A percentile compares a stretch with the other conserved stretches of the same genome.
phyloP scores from a whole-genome alignment of 2,888 invertebrate genomes.

The Tuta absoluta region DNA sequence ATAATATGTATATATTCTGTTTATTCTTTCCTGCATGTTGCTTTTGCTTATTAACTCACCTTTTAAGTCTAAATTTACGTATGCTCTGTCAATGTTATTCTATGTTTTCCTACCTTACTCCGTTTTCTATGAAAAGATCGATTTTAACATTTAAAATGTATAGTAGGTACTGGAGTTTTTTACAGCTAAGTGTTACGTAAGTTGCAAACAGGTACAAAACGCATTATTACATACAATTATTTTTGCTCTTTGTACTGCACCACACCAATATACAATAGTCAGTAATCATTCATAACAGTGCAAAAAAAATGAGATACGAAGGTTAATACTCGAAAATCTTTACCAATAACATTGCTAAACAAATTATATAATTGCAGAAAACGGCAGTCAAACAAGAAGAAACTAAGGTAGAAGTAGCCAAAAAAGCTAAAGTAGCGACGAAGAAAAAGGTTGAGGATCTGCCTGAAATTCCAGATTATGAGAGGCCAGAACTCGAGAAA shows the following conservation, averaged over 20 bases:
- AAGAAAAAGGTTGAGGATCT: slow-evolving; percentile 81
- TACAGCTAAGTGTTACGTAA: slow-evolving; percentile 12
- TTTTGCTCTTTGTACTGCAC: neutral
- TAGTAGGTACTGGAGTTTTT: neutral
- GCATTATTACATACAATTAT: neutral
- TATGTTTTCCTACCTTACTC: slow-evolving; percentile 11
- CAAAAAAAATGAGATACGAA: too few relatives aligned
- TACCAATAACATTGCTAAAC: slow-evolving; percentile 28
- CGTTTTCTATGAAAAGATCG: neutral
- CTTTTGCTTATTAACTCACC: slow-evolving; percentile 52
- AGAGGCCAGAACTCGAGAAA: slow-evolving; percentile 86
- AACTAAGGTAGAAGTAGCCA: slow-evolving; percentile 66
- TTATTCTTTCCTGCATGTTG: slow-evolving; percentile 59
- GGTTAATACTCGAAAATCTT: neutral
- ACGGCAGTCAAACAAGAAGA: slow-evolving; percentile 71
- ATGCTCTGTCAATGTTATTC: slow-evolving; percentile 20
- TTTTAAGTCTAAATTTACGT: slow-evolving; percentile 9
- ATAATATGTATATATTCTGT: slow-evolving; percentile 33
- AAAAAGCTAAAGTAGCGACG: slow-evolving; percentile 73
- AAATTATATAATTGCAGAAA: slow-evolving; percentile 63
- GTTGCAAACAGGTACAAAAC: neutral
- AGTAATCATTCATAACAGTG: too few relatives aligned
- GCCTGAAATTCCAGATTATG: slow-evolving; percentile 87
- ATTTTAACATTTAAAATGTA: neutral
- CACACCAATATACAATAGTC: neutral